Conservation (phyloP, 2,113 vertebrate genomes). For the Coreoperca whiteheadi region DNA sequence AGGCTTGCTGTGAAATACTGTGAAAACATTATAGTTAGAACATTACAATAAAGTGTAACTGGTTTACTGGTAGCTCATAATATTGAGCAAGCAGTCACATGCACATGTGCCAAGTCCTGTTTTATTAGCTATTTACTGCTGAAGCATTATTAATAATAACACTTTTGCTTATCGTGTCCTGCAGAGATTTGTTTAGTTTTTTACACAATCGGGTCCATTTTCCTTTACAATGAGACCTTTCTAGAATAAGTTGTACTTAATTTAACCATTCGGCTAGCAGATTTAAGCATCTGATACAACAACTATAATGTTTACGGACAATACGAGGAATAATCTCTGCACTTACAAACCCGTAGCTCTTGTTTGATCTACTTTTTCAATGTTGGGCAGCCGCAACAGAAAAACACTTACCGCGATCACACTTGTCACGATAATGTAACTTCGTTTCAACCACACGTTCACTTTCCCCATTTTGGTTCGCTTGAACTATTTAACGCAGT, state of each 20-base stretch:
- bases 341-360: background rate
- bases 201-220: background rate
- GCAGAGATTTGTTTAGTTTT: background rate
- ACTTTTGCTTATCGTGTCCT: background rate
- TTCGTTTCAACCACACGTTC: slow-evolving; percentile 56
- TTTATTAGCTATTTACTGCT: background rate
- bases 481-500: background rate
- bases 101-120: too few relatives aligned
- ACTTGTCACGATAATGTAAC: slow-evolving; percentile 28
- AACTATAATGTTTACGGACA: too few relatives aligned
- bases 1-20: background rate
- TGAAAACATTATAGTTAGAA: background rate
- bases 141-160: background rate
- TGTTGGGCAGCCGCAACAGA: too few relatives aligned
- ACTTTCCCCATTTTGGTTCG: slow-evolving; percentile 59
- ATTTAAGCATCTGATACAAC: background rate
- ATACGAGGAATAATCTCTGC: too few relatives aligned
- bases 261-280: background rate
- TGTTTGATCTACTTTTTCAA: background rate
- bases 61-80: background rate
- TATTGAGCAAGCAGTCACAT: too few relatives aligned
- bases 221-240: background rate
- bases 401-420: slow-evolving; percentile 64
- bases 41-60: background rate
- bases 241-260: background rate